A percentile compares a stretch with the other conserved stretches of the same genome.
Conservation (phyloP, 2,888 invertebrate species). For the Conomelus anceps region DNA sequence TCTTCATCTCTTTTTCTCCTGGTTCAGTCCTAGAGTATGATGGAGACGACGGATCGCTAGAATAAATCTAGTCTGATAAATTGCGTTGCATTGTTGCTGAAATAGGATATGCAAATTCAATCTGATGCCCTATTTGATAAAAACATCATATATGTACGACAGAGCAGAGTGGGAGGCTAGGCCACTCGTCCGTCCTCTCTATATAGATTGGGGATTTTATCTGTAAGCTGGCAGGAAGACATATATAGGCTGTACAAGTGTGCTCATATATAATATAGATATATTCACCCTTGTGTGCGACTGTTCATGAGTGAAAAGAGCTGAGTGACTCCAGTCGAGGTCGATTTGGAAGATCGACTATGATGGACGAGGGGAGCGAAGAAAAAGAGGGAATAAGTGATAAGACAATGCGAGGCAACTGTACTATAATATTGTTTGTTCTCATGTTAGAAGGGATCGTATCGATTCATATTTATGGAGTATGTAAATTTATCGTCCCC, state of each 20-base stretch:
- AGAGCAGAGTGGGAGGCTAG: no score
- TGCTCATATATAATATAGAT: neutral
- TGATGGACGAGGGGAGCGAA: neutral
- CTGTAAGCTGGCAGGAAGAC: neutral
- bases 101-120: neutral
- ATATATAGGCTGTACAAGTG: neutral
- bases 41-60: neutral
- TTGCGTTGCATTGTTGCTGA: neutral
- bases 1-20: no score
- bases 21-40: no score
- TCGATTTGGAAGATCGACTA: neutral
- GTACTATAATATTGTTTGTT: neutral
- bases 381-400: neutral
- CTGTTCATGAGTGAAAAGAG: neutral
- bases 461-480: neutral
- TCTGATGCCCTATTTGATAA: neutral
- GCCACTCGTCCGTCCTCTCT: neutral
- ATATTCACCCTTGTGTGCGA: neutral
- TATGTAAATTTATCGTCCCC: neutral
- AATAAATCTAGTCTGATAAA: neutral
- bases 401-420: neutral
- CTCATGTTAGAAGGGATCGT: neutral
- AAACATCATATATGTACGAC: neutral
- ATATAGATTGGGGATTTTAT: neutral
- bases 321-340: neutral